phyloP scores from a whole-genome alignment of 2,113 vertebrate genomes.

The Lampris megalopsis region DNA sequence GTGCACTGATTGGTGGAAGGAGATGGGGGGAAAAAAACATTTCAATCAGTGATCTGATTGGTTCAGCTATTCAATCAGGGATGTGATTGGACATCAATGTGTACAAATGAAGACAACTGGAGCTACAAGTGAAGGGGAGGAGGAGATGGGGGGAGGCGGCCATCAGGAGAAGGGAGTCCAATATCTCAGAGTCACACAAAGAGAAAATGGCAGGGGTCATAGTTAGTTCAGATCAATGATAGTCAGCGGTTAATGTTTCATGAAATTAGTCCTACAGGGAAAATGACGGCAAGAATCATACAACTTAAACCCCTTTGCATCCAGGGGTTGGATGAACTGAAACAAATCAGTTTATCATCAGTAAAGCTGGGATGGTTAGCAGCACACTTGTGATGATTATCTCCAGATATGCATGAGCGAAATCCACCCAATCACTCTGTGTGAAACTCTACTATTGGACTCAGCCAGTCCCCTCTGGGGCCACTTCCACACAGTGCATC shows the following conservation, averaged over 20 bases:
- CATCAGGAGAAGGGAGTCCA: conserved; percentile 18
- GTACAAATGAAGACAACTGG: conserved; percentile 29
- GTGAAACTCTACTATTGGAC: conserved; percentile 29
- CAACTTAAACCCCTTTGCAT: background rate
- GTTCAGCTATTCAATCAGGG: background rate
- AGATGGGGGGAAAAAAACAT: background rate
- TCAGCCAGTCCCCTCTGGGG: background rate
- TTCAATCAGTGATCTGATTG: conserved; percentile 15
- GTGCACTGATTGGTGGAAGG: conserved; percentile 39
- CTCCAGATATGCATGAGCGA: too few relatives aligned
- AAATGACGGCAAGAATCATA: background rate
- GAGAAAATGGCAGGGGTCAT: background rate
- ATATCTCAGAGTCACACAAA: conserved; percentile 39
- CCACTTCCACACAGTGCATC: conserved; percentile 4
- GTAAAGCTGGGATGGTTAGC: background rate
- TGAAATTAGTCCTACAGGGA: background rate
- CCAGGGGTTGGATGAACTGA: too few relatives aligned
- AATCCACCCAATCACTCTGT: background rate
- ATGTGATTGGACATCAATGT: conserved; percentile 42
- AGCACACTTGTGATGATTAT: background rate
- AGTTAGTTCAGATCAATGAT: background rate
- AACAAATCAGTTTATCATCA: background rate
- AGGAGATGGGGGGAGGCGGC: conserved; percentile 38
- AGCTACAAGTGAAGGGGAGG: conserved; percentile 9
- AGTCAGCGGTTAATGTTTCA: background rate